Evolutionary conservation across 2,797 vertebrate genomes (phyloP), one percentile per base, ranked within the genome.

Genomic region (Lagorchestes hirsutus): DNA sequence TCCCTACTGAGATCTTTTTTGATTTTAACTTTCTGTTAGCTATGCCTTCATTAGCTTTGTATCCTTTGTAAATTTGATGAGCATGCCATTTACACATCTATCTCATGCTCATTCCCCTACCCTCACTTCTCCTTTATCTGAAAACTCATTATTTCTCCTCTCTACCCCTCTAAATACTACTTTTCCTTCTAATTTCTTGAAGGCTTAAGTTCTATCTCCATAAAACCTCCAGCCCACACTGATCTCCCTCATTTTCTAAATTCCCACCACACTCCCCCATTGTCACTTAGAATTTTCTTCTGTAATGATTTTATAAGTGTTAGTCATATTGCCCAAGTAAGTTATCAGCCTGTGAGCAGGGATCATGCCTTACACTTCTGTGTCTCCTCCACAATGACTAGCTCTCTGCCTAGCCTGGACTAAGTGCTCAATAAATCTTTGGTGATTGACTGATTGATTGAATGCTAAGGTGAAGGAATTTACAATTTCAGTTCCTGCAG

Each of bases 401-500:
- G 22, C 40, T 87, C 13, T 87, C 40, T 46, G 74, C 74, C 74
- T 87, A 87, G 14, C 55, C 54, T 16, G 52, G 55, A 95, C 54
- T 91, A 34, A 93, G 62, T 74, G 50, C 82, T 97, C 96, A 95
- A 54, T 56, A 55, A 24, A 54, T 5, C 67, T 28, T 96, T 96
- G 62, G 13, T 57, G 90, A 93, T 95, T 94, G 95, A 93, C 95
- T 34, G 59, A 55, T 87, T 54, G 54, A 94, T 92, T 93, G 57
- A 46, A 55, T 55, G 94, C 55, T 8, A 27, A 27, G 90, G 92
- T 90, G 91, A 93, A 92, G 95, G 40, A 96, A 95, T 95, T 93
- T 96, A 67, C 95, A 82, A 58, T 74, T 92, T 94, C 57, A 94
- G 54, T 54, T 74, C 93, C 93, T 97, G 91, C 52, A 93, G 91